Conservation (phyloP, 2,113 vertebrate species). For the Steatornis caripensis region DNA sequence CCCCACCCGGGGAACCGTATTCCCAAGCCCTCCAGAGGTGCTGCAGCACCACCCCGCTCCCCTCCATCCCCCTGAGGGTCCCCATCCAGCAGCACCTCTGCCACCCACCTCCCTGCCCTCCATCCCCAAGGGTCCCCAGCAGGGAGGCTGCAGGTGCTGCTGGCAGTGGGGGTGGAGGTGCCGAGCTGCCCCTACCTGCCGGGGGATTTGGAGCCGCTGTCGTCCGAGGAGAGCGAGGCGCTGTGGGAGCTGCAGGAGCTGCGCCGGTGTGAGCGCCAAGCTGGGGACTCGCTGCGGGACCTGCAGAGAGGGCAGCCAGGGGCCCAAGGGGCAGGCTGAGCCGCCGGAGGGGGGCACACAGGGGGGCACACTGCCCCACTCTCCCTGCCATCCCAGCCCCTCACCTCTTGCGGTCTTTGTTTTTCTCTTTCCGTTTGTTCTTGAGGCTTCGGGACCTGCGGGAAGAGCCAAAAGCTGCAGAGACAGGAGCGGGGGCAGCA, state of each 20-base stretch:
- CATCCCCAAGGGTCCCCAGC: neutral
- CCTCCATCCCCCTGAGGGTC: neutral
- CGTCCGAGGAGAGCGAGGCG: slow-evolving; percentile 84
- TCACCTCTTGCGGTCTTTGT: slow-evolving; percentile 94
- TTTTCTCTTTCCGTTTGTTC: slow-evolving; percentile 96
- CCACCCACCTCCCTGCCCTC: too few species aligned
- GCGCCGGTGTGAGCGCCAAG: slow-evolving; percentile 81
- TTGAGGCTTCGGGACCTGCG: slow-evolving; percentile 89
- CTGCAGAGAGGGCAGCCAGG: slow-evolving; percentile 56
- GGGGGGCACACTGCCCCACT: neutral
- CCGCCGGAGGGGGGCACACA: accelerated
- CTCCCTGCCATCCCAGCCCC: neutral
- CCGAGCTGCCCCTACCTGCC: slow-evolving; percentile 77
- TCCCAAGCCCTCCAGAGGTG: neutral
- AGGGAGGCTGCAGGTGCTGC: accelerated
- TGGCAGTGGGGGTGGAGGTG: accelerated
- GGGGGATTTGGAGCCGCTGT: slow-evolving; percentile 87
- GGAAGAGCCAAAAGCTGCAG: slow-evolving; percentile 25
- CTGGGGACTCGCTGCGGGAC: slow-evolving; percentile 83
- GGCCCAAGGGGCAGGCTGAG: neutral
- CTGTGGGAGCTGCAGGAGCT: slow-evolving; percentile 93
- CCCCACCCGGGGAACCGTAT: accelerated
- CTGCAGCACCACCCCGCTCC: neutral
- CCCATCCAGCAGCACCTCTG: neutral
- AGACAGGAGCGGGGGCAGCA: accelerated